Conservation (phyloP, 2,113 vertebrate genomes). For the Ramphastos sulfuratus region DNA sequence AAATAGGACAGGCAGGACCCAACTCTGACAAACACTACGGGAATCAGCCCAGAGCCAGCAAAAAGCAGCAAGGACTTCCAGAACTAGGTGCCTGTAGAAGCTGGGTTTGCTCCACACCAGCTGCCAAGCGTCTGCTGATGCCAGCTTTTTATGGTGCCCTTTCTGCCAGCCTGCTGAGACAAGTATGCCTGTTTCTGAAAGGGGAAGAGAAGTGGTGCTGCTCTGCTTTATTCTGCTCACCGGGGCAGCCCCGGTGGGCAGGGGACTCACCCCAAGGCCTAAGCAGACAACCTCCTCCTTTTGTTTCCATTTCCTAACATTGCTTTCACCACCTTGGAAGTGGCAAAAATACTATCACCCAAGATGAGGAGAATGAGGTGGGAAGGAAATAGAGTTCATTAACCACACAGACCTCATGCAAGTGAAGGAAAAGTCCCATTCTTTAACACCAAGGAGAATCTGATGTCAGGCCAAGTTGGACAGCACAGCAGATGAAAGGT, state of each 20-base stretch:
- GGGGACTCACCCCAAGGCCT: not conserved
- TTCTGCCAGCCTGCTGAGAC: not conserved
- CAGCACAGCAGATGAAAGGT: not conserved
- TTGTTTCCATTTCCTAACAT: slow-evolving; percentile 63
- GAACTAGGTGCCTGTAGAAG: not conserved
- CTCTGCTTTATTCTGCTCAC: not conserved
- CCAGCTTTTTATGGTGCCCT: not conserved
- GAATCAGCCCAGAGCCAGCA: not conserved
- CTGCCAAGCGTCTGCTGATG: not conserved
- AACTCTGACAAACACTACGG: not conserved
- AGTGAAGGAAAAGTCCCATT: slow-evolving; percentile 31
- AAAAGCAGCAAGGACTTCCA: not conserved
- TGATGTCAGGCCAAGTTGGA: slow-evolving; percentile 29
- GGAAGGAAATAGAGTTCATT: not conserved
- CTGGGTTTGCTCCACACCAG: not conserved
- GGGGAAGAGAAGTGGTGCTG: not conserved
- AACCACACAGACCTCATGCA: slow-evolving; percentile 44
- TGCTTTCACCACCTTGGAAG: slow-evolving; percentile 53
- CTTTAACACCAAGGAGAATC: slow-evolving; percentile 9
- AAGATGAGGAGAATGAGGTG: not conserved
- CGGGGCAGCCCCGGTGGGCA: not conserved
- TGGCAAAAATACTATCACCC: slow-evolving; percentile 47
- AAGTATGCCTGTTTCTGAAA: not conserved
- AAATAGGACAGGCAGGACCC: not conserved
- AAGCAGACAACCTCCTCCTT: not conserved